A percentile compares a stretch with the other conserved stretches of the same genome.
Conservation (phyloP, 2,113 vertebrate species). For the Cavia aperea region DNA sequence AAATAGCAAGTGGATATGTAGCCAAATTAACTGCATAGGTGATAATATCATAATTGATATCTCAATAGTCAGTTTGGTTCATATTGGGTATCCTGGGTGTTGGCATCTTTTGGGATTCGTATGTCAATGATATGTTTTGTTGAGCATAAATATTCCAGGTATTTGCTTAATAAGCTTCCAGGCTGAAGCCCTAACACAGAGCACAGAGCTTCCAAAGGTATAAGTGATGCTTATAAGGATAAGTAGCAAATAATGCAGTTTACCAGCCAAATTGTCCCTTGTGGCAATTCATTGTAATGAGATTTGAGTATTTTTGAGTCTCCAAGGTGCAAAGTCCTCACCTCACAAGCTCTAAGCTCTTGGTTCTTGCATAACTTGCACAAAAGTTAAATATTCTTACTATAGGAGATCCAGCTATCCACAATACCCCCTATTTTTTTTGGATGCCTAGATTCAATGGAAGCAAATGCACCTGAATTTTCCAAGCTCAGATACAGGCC, state of each 20-base stretch:
- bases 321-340: background rate
- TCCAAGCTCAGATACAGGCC: background rate
- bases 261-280: background rate
- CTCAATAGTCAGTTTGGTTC: background rate
- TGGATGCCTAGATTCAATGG: background rate
- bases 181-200: constrained; percentile 1
- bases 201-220: background rate
- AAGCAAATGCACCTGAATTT: background rate
- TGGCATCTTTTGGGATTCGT: background rate
- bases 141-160: background rate
- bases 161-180: background rate
- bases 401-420: background rate
- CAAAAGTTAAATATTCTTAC: background rate
- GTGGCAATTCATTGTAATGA: background rate
- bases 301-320: background rate
- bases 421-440: background rate
- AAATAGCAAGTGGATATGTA: background rate
- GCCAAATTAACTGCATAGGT: background rate
- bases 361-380: background rate
- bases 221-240: background rate
- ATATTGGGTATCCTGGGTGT: background rate
- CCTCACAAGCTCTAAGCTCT: background rate
- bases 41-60: background rate
- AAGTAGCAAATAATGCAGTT: background rate
- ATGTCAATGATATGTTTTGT: background rate